Conservation (phyloP, 2,797 vertebrate species). For the Galago senegalensis region DNA sequence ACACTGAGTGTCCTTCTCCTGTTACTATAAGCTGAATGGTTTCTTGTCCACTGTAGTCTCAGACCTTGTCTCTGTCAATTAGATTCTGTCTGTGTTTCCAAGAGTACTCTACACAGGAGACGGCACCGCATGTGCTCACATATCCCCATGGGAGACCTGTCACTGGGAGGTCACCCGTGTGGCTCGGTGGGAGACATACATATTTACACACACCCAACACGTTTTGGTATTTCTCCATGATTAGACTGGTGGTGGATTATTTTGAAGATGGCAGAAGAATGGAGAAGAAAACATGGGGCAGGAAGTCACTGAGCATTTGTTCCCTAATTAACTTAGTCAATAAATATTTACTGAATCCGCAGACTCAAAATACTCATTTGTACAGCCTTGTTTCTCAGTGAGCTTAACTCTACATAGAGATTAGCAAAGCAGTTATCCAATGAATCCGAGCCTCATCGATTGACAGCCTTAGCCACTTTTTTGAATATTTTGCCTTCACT, state of each 20-base stretch:
- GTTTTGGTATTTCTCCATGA: background rate
- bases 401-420: conserved; percentile 19
- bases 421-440: background rate
- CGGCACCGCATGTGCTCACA: background rate
- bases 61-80: conserved; percentile 64
- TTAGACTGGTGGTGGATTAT: background rate
- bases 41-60: background rate
- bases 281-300: background rate
- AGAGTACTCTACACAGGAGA: conserved; percentile 9
- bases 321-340: conserved; percentile 34
- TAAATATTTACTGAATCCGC: conserved; percentile 45
- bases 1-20: conserved; percentile 36
- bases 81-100: conserved; percentile 18
- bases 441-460: too few species aligned
- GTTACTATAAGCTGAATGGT: background rate
- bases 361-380: conserved; percentile 30
- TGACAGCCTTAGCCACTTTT: background rate
- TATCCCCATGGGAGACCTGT: background rate
- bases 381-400: background rate
- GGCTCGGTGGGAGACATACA: background rate
- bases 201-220: background rate
- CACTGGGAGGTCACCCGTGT: background rate
- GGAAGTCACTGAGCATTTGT: background rate
- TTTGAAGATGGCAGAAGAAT: conserved; percentile 36
- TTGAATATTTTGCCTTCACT: conserved; percentile 40